Base-by-base conservation (phyloP, 2,113 vertebrate genomes). In the Solenodon paradoxus region DNA sequence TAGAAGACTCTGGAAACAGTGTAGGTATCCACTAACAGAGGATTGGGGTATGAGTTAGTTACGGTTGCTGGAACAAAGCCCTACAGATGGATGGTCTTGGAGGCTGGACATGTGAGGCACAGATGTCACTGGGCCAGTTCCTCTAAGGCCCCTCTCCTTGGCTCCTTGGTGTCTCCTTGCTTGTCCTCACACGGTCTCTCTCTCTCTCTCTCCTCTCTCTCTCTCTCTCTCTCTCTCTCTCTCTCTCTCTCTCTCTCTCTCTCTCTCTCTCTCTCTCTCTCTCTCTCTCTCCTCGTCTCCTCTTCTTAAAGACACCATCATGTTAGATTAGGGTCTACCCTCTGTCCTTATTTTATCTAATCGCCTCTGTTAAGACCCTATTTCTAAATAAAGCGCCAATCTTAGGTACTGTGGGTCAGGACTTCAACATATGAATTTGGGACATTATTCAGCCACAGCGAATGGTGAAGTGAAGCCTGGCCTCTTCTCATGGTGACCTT, bases 41-140 rank as follows among this genome's bases (percentile, higher is more conserved):
- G 42, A 42, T 3, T 17, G 20, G 30, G 7, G 4, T 19, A 0
- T 11, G 28, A 1, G 19, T 83, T 35, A 28, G n/a, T 30, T 26
- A 7, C 24, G 7, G 26, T 30, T 15, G 2, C 57, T 53, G 19
- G 69, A 66, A 26, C 35, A 16, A 32, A 69, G 45, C 1, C 17
- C 40, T 9, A 0, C 0, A 35, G 11, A 75, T 24, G 7, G 40
- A 9, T n/a, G 0, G 0, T 24, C 30, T 78, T 75, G 38, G 53
- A 51, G 35, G 28, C 28, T 9, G 4, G 28, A 19, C 28, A 15
- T 2, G 47, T 2, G 49, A 88, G 26, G 5, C 32, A 28, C 13
- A 30, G 30, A 3, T 47, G 12, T 69, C 7, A 1, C n/a, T 45
- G 55, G 28, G 30, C 3, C 7, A 22, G 6, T 42, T 74, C 45